Percentiles rank a stretch among this genome's conserved stretches.
Evolutionary conservation across 2,888 invertebrate genomes (phyloP).

Genomic region (Polyploca ridens): DNA sequence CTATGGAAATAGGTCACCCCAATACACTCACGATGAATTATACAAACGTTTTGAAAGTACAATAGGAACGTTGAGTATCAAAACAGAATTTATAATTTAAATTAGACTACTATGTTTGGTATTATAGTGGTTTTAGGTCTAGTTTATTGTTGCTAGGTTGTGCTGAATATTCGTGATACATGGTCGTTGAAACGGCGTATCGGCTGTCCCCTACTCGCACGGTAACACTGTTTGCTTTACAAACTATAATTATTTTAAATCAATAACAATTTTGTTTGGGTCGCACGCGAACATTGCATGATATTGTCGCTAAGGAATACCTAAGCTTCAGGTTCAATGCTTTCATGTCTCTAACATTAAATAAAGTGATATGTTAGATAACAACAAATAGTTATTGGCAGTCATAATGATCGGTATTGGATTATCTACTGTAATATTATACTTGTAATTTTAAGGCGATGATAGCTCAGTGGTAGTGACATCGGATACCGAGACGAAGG

Average conservation of each 20-base stretch:
- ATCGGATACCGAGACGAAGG: too few relatives aligned
- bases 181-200: not conserved
- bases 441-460: too few relatives aligned
- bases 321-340: conserved; percentile 16
- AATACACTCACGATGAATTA: conserved; percentile 1
- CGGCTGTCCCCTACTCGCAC: conserved; percentile 6
- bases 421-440: not conserved
- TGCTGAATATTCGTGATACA: not conserved
- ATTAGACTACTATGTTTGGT: conserved; percentile 1
- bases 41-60: not conserved
- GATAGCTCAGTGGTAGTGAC: too few relatives aligned
- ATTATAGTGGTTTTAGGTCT: not conserved
- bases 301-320: conserved; percentile 18
- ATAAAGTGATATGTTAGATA: not conserved
- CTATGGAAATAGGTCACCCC: conserved; percentile 7
- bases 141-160: not conserved
- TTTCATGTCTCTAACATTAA: not conserved
- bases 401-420: not conserved
- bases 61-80: not conserved
- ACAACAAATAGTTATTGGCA: not conserved
- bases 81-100: conserved; percentile 1
- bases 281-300: conserved; percentile 62
- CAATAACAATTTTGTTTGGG: conserved; percentile 60
- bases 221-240: conserved; percentile 32
- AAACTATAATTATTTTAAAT: conserved; percentile 64